Conservation (phyloP, 1,140 invertebrate species). For the Rhagoletis zephyria region DNA sequence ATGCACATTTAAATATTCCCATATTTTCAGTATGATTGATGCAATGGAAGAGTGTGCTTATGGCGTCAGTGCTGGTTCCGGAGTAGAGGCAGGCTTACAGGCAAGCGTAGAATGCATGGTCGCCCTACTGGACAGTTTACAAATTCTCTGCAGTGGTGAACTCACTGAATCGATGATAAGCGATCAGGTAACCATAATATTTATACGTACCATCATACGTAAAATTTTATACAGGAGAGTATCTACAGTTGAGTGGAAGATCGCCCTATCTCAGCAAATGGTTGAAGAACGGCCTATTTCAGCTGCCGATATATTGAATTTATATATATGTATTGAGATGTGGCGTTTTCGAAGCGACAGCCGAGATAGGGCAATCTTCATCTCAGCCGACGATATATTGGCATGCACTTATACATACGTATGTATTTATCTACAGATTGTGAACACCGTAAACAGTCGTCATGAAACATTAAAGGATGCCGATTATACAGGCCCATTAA, state of each 20-base stretch:
- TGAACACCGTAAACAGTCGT: slow-evolving; percentile 80
- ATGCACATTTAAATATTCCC: background rate
- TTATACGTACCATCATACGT: background rate
- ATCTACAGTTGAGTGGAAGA: too few relatives aligned
- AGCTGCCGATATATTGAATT: too few relatives aligned
- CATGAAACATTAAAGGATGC: slow-evolving; percentile 84
- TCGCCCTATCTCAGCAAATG: too few relatives aligned
- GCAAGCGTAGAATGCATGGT: slow-evolving; percentile 89
- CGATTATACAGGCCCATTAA: slow-evolving; percentile 87
- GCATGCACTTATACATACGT: background rate
- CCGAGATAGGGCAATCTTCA: too few relatives aligned
- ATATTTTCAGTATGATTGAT: slow-evolving; percentile 85
- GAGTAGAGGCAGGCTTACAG: slow-evolving; percentile 82
- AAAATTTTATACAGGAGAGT: too few relatives aligned
- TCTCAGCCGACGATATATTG: too few relatives aligned
- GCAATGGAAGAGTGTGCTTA: slow-evolving; percentile 88
- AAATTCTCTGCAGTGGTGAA: slow-evolving; percentile 84
- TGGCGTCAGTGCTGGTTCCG: slow-evolving; percentile 77
- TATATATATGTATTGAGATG: too few relatives aligned
- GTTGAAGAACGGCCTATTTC: too few relatives aligned
- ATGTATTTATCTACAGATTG: slow-evolving; percentile 64
- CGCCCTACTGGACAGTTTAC: slow-evolving; percentile 85
- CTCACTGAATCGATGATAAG: slow-evolving; percentile 76
- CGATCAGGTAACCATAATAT: slow-evolving; percentile 59
- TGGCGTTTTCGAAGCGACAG: too few relatives aligned